Percentiles rank a stretch among this genome's conserved stretches.
Evolutionary conservation across 2,888 invertebrate species (phyloP).

Genomic region (Cheilosia soror): DNA sequence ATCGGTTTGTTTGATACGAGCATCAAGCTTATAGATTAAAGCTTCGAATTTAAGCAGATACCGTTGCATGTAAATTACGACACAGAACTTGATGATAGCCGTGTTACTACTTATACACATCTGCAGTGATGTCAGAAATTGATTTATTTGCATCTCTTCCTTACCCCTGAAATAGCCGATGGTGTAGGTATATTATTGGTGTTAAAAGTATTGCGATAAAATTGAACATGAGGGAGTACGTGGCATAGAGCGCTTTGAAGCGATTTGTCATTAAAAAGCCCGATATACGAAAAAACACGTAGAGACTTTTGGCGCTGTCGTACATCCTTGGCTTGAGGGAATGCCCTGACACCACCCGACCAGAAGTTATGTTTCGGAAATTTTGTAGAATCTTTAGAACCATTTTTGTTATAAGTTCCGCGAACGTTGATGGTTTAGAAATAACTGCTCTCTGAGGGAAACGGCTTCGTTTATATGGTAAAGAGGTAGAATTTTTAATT

Average conservation of each 20-base stretch:
- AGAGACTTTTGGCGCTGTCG: slow-evolving; percentile 27
- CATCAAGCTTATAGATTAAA: slow-evolving; percentile 78
- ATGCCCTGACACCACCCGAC: too few relatives aligned
- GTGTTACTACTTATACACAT: slow-evolving; percentile 77
- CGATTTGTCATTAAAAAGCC: slow-evolving; percentile 47
- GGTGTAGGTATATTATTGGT: slow-evolving; percentile 77
- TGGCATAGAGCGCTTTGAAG: slow-evolving; percentile 67
- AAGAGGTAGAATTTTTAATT: too few relatives aligned
- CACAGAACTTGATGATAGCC: slow-evolving; percentile 78
- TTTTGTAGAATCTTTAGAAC: too few relatives aligned
- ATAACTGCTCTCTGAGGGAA: too few relatives aligned
- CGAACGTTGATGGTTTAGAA: too few relatives aligned
- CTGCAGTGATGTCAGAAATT: slow-evolving; percentile 79
- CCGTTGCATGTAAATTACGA: slow-evolving; percentile 76
- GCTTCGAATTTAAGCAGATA: slow-evolving; percentile 66
- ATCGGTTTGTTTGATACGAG: slow-evolving; percentile 60
- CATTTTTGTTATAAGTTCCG: too few relatives aligned
- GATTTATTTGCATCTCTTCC: slow-evolving; percentile 47
- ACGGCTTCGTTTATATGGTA: too few relatives aligned
- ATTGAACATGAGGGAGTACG: slow-evolving; percentile 76
- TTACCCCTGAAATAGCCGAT: slow-evolving; percentile 73
- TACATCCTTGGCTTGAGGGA: background rate
- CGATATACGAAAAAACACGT: slow-evolving; percentile 11
- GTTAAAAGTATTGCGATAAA: slow-evolving; percentile 76
- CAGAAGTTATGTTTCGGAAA: too few relatives aligned